Evolutionary conservation across 2,797 vertebrate species (phyloP), one percentile per base, ranked within the genome.

Genomic region (Hydrolagus colliei): DNA sequence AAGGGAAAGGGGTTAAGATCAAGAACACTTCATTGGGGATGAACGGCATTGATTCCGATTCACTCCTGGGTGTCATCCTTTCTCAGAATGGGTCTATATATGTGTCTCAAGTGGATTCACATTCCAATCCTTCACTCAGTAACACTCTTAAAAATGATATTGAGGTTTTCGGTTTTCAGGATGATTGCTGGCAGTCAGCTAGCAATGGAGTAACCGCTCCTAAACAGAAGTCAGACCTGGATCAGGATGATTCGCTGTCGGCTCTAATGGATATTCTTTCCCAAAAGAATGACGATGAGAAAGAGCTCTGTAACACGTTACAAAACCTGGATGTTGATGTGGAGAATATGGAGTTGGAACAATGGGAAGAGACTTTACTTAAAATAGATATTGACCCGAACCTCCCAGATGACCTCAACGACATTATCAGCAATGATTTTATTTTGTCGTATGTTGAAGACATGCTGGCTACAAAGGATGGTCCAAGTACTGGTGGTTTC

Each of bases 361-460:
- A 87, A 78, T 95, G 95, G 95, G 93, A 95, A 89, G 92, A 89
- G 63, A 89, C 90, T 4, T 88, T 96, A 87, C 89, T 93, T 73
- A 90, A 88, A 88, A 89, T 95, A 88, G 91, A 88, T 86, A 72
- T 77, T 67, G 89, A 20, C 87, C 35, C 87, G 0, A 87, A 63
- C 0, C 67, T 87, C 27, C 73, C 74, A 52, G 89, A 91, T 0
- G 91, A 92, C 72, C 87, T 88, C 5, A 88, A 87, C 0, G 86
- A 93, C 77, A 89, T 92, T 10, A 88, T 91, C 1, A 91, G 86
- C 86, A 88, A 89, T 0, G 89, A 93, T 89, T 84, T 84, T 84
- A 92, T 92, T 86, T 86, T 93, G 59, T 86, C 90, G 0, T 94
- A 86, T 0, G 88, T 91, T 8, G 93, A 95, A 86, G 93, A 94